Conservation (phyloP, 2,797 vertebrate genomes). For the Cuniculus paca region DNA sequence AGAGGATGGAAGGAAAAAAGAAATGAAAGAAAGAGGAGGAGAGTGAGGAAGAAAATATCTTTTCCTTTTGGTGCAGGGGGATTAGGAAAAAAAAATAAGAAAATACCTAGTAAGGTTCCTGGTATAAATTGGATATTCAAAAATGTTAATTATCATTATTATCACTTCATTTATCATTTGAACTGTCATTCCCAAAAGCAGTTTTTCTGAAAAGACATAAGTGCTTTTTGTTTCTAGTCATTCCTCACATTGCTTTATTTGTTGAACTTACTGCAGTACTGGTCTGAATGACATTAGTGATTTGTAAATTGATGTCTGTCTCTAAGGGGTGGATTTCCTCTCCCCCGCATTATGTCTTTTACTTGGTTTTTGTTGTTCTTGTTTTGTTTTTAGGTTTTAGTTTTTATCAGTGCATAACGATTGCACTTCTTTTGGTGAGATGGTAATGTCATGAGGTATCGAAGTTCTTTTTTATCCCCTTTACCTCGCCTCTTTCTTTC, state of each 20-base stretch:
- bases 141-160: not conserved
- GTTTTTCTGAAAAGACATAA: not conserved
- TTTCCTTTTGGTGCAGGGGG: not conserved
- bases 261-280: not conserved
- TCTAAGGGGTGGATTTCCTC: not conserved
- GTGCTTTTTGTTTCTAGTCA: constrained; percentile 7
- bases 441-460: not conserved
- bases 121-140: not conserved
- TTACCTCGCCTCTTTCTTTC: too few species aligned
- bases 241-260: not conserved
- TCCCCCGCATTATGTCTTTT: not conserved
- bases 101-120: not conserved
- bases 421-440: not conserved
- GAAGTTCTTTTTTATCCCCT: not conserved
- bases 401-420: not conserved
- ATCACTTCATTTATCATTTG: not conserved
- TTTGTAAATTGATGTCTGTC: not conserved
- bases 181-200: not conserved
- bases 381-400: not conserved
- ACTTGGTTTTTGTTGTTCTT: not conserved
- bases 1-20: rapidly evolving
- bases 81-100: not conserved
- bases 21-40: not conserved
- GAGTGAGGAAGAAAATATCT: not conserved
- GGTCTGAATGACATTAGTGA: not conserved